These are phyloP conservation scores for Drosophila tropicalis DNA, from an alignment of 1,140 invertebrate genomes.

Conservation along the genomic window DNA sequence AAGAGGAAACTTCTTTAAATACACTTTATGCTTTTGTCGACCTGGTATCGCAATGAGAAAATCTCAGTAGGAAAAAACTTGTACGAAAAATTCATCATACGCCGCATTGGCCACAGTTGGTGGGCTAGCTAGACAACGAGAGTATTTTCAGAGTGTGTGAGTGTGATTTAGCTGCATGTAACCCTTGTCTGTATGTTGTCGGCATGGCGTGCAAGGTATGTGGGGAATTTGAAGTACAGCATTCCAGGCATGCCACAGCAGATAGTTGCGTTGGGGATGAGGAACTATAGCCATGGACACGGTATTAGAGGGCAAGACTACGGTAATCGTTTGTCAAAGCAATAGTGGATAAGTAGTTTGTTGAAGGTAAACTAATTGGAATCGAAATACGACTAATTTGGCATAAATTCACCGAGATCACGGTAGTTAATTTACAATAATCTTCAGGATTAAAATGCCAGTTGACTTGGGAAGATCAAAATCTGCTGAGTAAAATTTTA, in stretches of 20 bases:
- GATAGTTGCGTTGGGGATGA: constrained; percentile 25
- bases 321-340: background rate
- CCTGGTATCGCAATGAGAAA: constrained; percentile 8
- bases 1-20: background rate
- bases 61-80: constrained; percentile 22
- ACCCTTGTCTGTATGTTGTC: constrained; percentile 36
- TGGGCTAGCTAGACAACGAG: constrained; percentile 29
- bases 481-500: no score
- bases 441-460: no score
- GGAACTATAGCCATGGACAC: background rate
- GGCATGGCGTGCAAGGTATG: constrained; percentile 61
- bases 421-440: background rate
- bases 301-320: background rate
- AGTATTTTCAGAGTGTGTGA: background rate
- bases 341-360: constrained; percentile 1
- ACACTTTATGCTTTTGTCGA: background rate
- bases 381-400: constrained; percentile 2
- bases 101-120: constrained; percentile 66
- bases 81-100: constrained; percentile 71
- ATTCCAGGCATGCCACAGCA: constrained; percentile 49
- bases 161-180: constrained; percentile 32
- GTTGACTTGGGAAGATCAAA: no score
- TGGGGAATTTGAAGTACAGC: constrained; percentile 40
- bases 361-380: constrained; percentile 6
- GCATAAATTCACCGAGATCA: background rate